Conservation (phyloP, 2,888 invertebrate genomes). For the Acrobeloides nanus region DNA sequence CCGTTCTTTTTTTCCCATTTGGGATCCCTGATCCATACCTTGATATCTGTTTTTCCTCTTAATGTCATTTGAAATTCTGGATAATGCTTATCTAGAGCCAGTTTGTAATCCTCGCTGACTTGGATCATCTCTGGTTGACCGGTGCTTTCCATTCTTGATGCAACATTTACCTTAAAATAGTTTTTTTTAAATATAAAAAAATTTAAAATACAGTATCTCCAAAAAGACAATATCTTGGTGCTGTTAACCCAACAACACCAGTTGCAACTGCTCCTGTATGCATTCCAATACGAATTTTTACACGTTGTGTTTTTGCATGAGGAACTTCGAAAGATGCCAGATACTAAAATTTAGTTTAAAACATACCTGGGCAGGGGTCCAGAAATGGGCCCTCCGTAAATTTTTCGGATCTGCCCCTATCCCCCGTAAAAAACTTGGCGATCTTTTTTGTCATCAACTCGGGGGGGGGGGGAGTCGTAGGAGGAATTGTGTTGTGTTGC, state of each 20-base stretch:
- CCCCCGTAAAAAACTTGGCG: too few relatives aligned
- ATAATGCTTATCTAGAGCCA: constrained; percentile 28
- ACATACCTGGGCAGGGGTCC: too few relatives aligned
- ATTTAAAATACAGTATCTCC: constrained; percentile 41
- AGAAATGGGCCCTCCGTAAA: too few relatives aligned
- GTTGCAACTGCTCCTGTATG: constrained; percentile 49
- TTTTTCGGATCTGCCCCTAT: too few relatives aligned
- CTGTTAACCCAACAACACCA: constrained; percentile 51
- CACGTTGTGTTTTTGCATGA: constrained; percentile 28
- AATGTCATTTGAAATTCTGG: constrained; percentile 35
- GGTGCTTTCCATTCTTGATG: constrained; percentile 47
- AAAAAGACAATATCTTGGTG: constrained; percentile 51
- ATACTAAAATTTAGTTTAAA: constrained; percentile 17
- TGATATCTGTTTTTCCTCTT: constrained; percentile 44
- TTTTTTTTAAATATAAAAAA: too few relatives aligned
- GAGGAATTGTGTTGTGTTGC: too few relatives aligned
- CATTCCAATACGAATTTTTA: constrained; percentile 45
- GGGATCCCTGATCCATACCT: too few relatives aligned
- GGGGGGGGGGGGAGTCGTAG: too few relatives aligned
- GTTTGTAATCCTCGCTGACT: constrained; percentile 32
- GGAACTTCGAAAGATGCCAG: constrained; percentile 22
- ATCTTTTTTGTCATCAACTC: too few relatives aligned
- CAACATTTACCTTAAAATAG: constrained; percentile 39
- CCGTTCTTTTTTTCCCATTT: too few relatives aligned
- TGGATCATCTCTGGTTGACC: constrained; percentile 48